Evolutionary conservation across 2,888 invertebrate genomes (phyloP).

Genomic region (Tenthredo livida): DNA sequence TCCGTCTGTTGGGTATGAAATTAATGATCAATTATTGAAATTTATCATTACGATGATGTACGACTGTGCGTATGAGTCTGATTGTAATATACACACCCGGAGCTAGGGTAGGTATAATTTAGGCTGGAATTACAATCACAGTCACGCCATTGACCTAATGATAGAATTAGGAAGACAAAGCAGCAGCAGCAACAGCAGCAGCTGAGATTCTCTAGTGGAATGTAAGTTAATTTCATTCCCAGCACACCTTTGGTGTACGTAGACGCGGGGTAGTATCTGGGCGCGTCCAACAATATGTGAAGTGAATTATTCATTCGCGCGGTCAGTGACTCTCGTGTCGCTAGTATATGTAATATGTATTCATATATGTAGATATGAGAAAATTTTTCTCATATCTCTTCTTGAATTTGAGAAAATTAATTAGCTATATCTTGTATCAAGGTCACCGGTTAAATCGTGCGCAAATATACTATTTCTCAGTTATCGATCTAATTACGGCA

Average conservation of each 20-base stretch:
- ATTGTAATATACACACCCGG: not conserved
- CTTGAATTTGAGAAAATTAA: not conserved
- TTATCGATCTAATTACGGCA: not conserved
- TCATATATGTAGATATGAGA: not conserved
- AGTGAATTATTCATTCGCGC: slow-evolving; percentile 73
- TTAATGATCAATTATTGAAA: not conserved
- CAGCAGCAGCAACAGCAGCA: not conserved
- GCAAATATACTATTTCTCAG: not conserved
- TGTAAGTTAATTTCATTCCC: slow-evolving; percentile 70
- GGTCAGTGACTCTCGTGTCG: slow-evolving; percentile 61
- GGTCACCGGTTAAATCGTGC: not conserved
- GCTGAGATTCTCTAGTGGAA: slow-evolving; percentile 27
- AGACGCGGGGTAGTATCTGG: slow-evolving; percentile 66
- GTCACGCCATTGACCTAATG: slow-evolving; percentile 46
- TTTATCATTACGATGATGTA: not conserved
- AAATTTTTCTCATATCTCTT: slow-evolving; percentile 5
- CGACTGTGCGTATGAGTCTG: not conserved
- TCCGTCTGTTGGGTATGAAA: not conserved
- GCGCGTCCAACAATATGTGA: slow-evolving; percentile 74
- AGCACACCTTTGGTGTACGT: slow-evolving; percentile 65
- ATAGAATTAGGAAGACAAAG: slow-evolving; percentile 32
- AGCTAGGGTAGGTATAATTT: not conserved
- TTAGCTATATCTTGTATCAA: not conserved
- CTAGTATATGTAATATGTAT: not conserved
- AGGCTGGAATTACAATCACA: not conserved